phyloP scores from a whole-genome alignment of 1,140 invertebrate species.

The Macrosteles quadrilineatus region DNA sequence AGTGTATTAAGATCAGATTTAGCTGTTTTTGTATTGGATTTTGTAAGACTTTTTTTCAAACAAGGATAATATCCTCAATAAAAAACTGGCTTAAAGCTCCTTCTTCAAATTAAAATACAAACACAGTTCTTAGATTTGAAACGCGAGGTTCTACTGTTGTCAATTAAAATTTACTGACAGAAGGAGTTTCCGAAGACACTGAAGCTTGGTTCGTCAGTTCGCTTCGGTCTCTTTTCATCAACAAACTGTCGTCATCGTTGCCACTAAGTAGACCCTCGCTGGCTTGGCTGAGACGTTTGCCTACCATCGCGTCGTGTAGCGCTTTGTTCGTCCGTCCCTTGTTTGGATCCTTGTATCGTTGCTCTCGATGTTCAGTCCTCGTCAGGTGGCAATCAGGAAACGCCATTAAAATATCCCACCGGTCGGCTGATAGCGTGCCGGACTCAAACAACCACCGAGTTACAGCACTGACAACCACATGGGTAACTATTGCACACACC shows the following conservation, averaged over 20 bases:
- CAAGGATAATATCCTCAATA: no score
- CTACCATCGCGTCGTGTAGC: constrained; percentile 30
- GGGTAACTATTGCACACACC: constrained; percentile 61
- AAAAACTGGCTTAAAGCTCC: no score
- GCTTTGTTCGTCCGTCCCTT: constrained; percentile 33
- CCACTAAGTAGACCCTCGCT: constrained; percentile 25
- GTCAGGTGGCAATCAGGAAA: constrained; percentile 35
- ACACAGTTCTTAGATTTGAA: no score
- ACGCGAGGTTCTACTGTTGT: no score
- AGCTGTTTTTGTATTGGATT: no score
- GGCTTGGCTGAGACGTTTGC: constrained; percentile 29
- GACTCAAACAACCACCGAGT: constrained; percentile 58
- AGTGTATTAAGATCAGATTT: no score
- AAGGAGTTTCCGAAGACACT: constrained; percentile 27
- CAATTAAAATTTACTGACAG: constrained; percentile 30
- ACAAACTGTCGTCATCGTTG: constrained; percentile 14
- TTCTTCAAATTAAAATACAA: no score
- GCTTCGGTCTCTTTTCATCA: constrained; percentile 27
- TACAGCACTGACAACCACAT: constrained; percentile 58
- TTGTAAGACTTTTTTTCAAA: no score
- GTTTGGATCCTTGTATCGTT: constrained; percentile 25
- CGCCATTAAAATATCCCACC: constrained; percentile 31
- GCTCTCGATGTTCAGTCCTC: constrained; percentile 29
- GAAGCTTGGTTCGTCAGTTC: constrained; percentile 28
- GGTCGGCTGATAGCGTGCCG: constrained; percentile 51